Base-by-base conservation (phyloP, 2,797 vertebrate species). In the Yasuhikotakia modesta region DNA sequence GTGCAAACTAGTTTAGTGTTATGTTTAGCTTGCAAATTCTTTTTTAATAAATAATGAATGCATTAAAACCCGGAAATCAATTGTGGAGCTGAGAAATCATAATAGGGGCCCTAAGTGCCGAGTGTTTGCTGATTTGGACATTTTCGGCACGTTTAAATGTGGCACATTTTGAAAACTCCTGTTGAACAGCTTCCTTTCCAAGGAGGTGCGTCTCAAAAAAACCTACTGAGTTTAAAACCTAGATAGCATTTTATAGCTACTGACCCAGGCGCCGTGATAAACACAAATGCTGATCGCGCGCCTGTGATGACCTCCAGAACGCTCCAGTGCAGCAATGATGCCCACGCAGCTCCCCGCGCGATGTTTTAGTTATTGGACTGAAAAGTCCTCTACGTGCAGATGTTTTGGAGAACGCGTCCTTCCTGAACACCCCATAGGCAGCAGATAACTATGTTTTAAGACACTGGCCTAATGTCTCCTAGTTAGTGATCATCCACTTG, bases 31-130 rank as follows among this genome's bases (percentile, higher is more conserved):
- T 95, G 94, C 94, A 95, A 94, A 94, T 94, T 95, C 91, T 93
- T 94, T 95, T 93, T 95, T n/a, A 95, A 95, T 95, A 95, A 96
- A 95, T 95, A 95, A 95, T 94, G 93, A 95, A 95, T 93, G 93
- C 92, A 94, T 93, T 95, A 94, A 95, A 86, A 96, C 91, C 88
- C 85, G 87, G 85, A 93, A 93, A 95, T 96, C 94, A 95, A 95
- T 95, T 90, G 91, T 90, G 89, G 21, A 91, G 93, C 92, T 91
- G 89, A 94, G 92, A 94, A 94, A 93, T 94, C 89, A 94, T 94
- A 92, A 92, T 93, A 90, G 88, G 86, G 35, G 86, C 85, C 81
- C 88, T 92, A 91, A 94, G 92, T 92, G 90, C 89, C 86, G 79
- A 80, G 27, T 85, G 86, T 90, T 78, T 93, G 91, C 90, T 86